A percentile compares a stretch with the other conserved stretches of the same genome.
Conservation (phyloP, 2,888 invertebrate genomes). For the Chymomyza fuscimana region DNA sequence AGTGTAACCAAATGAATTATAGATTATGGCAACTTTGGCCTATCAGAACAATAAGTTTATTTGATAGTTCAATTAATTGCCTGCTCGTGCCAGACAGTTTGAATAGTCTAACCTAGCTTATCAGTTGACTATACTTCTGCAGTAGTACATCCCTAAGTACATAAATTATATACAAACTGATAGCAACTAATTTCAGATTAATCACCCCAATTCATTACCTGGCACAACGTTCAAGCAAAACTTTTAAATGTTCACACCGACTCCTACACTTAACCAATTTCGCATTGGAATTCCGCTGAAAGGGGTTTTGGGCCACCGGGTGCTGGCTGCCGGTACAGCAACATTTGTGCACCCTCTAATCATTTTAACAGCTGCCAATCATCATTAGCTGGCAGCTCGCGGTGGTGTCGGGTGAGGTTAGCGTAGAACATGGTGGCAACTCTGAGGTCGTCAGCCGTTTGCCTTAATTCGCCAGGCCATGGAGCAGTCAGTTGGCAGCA, state of each 20-base stretch:
- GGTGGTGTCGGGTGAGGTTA: conserved; percentile 10
- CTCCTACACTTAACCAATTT: neutral
- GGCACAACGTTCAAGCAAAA: conserved; percentile 27
- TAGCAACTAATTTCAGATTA: neutral
- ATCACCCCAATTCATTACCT: conserved; percentile 21
- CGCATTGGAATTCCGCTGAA: neutral
- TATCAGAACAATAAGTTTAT: too few relatives aligned
- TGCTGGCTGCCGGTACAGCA: neutral
- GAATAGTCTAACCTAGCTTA: neutral
- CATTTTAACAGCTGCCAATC: conserved; percentile 74
- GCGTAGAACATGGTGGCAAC: neutral
- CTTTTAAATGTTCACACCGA: conserved; percentile 36
- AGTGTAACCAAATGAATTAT: neutral
- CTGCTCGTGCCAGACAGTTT: neutral
- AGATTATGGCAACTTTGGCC: neutral
- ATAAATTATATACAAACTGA: neutral
- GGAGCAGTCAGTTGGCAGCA: conserved; percentile 28
- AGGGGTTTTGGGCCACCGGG: too few relatives aligned
- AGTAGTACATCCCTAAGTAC: neutral
- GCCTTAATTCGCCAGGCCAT: neutral
- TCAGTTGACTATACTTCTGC: neutral
- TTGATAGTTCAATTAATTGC: neutral
- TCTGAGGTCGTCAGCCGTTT: conserved; percentile 17
- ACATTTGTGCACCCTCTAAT: conserved; percentile 56
- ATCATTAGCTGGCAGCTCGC: conserved; percentile 54